Evolutionary conservation across 2,113 vertebrate genomes (phyloP).

Genomic region (Laticauda colubrina): DNA sequence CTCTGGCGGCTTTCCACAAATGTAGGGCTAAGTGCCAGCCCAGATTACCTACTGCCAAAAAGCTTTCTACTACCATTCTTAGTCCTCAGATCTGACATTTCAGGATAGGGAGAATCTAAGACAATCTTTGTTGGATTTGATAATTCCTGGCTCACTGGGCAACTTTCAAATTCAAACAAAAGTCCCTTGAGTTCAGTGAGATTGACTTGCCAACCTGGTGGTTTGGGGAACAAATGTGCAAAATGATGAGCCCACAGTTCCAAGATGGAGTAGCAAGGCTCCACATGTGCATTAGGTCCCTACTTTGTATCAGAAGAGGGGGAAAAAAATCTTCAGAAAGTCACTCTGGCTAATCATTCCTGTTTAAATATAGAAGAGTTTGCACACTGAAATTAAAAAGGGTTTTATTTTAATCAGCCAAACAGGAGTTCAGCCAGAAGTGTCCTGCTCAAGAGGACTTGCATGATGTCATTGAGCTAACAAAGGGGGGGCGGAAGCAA

Average conservation of each 20-base stretch:
- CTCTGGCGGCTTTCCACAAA: conserved; percentile 22
- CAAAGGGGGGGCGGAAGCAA: not conserved
- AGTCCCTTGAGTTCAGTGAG: conserved; percentile 9
- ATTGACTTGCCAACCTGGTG: conserved; percentile 5
- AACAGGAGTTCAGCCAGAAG: conserved; percentile 23
- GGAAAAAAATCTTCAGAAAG: not conserved
- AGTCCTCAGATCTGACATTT: conserved; percentile 8
- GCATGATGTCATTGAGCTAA: conserved; percentile 7
- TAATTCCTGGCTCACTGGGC: conserved; percentile 21
- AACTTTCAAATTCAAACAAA: not conserved
- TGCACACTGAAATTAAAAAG: not conserved
- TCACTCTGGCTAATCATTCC: conserved; percentile 15
- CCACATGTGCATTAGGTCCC: no score
- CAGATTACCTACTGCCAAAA: conserved; percentile 17
- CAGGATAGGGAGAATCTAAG: not conserved
- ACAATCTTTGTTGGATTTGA: conserved; percentile 3
- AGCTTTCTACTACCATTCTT: conserved; percentile 6
- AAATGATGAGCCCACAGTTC: not conserved
- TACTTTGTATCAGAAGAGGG: not conserved
- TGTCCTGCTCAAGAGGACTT: conserved; percentile 8
- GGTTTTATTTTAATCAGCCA: not conserved
- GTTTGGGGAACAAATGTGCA: not conserved
- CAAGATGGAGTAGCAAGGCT: not conserved
- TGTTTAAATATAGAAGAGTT: not conserved
- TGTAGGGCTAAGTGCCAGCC: not conserved